Conservation (phyloP, 2,113 vertebrate species). For the Nesogale talazaci region DNA sequence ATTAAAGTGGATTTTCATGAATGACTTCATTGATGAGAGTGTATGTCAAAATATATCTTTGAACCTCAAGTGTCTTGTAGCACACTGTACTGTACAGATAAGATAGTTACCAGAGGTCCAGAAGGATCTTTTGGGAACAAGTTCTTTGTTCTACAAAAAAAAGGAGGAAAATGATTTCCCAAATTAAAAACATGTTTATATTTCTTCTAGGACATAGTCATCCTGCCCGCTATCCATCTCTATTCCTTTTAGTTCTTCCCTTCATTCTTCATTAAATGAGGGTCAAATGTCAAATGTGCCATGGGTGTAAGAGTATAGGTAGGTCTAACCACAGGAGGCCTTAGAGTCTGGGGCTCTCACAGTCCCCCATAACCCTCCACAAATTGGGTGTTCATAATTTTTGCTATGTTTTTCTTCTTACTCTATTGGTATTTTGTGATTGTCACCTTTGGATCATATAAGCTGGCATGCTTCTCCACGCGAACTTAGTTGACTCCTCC, state of each 20-base stretch:
- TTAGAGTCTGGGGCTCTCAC: background rate
- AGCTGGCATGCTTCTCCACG: too few species aligned
- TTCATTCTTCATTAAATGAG: background rate
- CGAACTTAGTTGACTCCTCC: too few species aligned
- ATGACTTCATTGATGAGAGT: background rate
- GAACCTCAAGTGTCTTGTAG: background rate
- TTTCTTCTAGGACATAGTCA: background rate
- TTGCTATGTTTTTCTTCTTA: too few species aligned
- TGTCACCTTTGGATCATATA: too few species aligned
- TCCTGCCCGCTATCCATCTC: background rate
- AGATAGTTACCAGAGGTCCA: background rate
- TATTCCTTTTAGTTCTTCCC: background rate
- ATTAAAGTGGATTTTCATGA: background rate
- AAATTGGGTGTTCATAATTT: too few species aligned
- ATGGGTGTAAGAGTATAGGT: background rate
- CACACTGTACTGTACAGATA: background rate
- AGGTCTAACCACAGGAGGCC: background rate
- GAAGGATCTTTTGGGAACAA: background rate
- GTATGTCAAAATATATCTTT: background rate
- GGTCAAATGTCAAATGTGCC: background rate
- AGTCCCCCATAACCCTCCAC: too few species aligned
- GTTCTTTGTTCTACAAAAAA: constrained; percentile 14
- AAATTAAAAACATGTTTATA: background rate
- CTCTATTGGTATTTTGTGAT: too few species aligned
- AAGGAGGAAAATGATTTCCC: background rate